A percentile compares a stretch with the other conserved stretches of the same genome.
Evolutionary conservation across 30 jellyfish, hydroid and myxozoan species (phyloP).

Genomic region (Turritopsis rubra): DNA sequence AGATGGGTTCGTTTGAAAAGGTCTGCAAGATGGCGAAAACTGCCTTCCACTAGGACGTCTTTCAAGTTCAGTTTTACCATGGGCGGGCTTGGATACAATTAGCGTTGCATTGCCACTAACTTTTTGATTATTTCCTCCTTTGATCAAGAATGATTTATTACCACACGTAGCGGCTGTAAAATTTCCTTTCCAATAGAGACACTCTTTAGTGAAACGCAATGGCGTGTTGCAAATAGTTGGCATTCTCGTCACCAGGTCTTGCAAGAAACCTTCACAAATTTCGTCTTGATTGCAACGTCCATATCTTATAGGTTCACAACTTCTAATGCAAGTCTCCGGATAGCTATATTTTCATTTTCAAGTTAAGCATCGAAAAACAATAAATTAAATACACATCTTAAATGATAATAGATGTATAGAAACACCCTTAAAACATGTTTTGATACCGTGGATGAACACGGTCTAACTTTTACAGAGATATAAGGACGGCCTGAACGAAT

Average conservation of each 20-base stretch:
- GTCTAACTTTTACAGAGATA: too few species aligned
- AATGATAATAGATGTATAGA: too few species aligned
- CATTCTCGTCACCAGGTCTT: conserved; percentile 46
- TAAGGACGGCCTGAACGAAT: too few species aligned
- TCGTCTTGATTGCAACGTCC: conserved; percentile 63
- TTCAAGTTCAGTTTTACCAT: too few species aligned
- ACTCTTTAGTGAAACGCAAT: conserved; percentile 27
- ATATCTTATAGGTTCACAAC: conserved; percentile 46
- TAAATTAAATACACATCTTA: too few species aligned
- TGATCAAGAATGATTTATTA: conserved; percentile 2
- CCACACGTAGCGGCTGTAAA: conserved; percentile 16
- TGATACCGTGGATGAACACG: too few species aligned
- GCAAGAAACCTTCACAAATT: conserved; percentile 36
- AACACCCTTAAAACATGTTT: too few species aligned
- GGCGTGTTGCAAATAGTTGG: conserved; percentile 55
- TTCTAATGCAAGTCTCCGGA: conserved; percentile 74
- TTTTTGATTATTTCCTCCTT: not conserved
- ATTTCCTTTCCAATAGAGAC: conserved; percentile 15
- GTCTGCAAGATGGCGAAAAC: not conserved
- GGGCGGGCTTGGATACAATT: not conserved
- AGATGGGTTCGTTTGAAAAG: not conserved
- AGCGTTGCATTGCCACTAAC: not conserved
- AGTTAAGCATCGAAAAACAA: not conserved
- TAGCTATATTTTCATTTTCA: conserved; percentile 29
- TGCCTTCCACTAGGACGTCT: not conserved